phyloP scores from a whole-genome alignment of 2,797 vertebrate species.

The Sebastes taczanowskii region DNA sequence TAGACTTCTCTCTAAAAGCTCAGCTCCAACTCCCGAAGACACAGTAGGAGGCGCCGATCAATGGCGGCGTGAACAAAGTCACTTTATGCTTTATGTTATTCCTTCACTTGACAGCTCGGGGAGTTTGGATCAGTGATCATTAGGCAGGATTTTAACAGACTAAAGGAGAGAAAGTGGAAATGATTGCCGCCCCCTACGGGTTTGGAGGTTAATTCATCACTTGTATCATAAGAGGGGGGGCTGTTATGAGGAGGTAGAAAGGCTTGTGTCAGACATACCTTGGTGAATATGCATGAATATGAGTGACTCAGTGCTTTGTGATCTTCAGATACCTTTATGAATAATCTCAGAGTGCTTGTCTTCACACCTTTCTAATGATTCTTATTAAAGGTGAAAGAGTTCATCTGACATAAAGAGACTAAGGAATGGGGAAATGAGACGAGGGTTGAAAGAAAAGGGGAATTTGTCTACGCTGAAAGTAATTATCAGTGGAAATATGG shows the following conservation, averaged over 20 bases:
- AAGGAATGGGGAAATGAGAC: background rate
- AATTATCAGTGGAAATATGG: background rate
- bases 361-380: background rate
- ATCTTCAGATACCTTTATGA: background rate
- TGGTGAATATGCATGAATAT: background rate
- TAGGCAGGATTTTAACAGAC: background rate
- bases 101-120: constrained; percentile 13
- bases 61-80: constrained; percentile 8
- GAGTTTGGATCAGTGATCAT: constrained; percentile 33
- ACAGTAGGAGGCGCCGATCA: constrained; percentile 19
- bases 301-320: background rate
- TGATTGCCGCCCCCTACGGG: constrained; percentile 14
- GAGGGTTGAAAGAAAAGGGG: background rate
- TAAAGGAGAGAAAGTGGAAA: background rate
- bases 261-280: background rate
- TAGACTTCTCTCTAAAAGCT: constrained; percentile 4
- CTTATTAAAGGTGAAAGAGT: background rate
- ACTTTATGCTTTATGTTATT: background rate
- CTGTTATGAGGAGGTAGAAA: background rate
- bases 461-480: background rate
- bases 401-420: background rate
- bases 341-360: background rate
- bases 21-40: constrained; percentile 22
- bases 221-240: background rate
- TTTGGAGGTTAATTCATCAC: constrained; percentile 19